Percentiles rank a stretch among this genome's conserved stretches.
Conservation (phyloP, 2,797 vertebrate genomes). For the Oophaga sylvatica region DNA sequence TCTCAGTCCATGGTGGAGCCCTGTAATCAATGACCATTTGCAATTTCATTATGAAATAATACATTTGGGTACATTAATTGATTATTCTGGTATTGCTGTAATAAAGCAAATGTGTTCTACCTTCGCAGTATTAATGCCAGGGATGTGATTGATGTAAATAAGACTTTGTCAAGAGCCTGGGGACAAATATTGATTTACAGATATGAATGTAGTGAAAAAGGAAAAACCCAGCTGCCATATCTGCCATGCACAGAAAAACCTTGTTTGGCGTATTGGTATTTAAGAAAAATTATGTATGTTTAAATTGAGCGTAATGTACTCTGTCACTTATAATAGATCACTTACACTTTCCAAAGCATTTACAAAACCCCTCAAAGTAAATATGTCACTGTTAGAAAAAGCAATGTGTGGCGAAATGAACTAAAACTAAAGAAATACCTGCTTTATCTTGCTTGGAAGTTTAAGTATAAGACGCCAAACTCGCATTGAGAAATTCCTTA, state of each 20-base stretch:
- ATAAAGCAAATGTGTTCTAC: constrained; percentile 63
- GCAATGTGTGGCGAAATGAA: not conserved
- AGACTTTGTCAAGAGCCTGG: constrained; percentile 61
- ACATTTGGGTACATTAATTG: constrained; percentile 66
- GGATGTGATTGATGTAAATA: constrained; percentile 64
- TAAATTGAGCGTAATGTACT: constrained; percentile 42
- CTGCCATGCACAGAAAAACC: constrained; percentile 37
- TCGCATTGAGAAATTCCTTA: not conserved
- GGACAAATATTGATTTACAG: constrained; percentile 65
- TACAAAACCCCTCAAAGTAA: constrained; percentile 37
- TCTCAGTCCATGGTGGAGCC: constrained; percentile 53
- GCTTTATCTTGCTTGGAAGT: constrained; percentile 2
- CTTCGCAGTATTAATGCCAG: constrained; percentile 55
- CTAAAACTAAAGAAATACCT: constrained; percentile 17
- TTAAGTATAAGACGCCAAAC: not conserved
- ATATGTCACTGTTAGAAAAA: constrained; percentile 45
- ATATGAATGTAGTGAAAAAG: constrained; percentile 62
- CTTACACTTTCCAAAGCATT: constrained; percentile 45
- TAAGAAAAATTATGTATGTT: constrained; percentile 54
- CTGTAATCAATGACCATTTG: constrained; percentile 66
- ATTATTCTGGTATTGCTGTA: constrained; percentile 63
- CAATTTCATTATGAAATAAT: constrained; percentile 66
- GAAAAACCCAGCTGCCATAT: constrained; percentile 13
- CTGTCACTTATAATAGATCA: constrained; percentile 56
- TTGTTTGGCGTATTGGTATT: constrained; percentile 47